Conservation (phyloP, 2,888 invertebrate species). For the Mythimna pallens region DNA sequence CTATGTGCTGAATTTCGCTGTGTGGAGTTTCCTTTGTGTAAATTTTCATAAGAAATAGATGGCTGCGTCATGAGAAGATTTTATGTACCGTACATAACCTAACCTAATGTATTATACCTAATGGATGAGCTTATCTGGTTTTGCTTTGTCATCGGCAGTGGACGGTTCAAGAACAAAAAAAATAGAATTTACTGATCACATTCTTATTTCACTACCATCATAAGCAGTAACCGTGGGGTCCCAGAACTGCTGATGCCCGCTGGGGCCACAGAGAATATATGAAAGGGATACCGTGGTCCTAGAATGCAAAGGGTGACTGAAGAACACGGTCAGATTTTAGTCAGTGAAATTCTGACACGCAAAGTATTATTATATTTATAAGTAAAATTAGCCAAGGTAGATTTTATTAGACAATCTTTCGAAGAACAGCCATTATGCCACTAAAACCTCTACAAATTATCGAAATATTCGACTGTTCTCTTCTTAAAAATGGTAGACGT, state of each 20-base stretch:
- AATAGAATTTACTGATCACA: too few species aligned
- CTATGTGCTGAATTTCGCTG: slow-evolving; percentile 55
- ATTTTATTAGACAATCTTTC: too few species aligned
- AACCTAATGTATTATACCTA: neutral
- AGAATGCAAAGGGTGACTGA: too few species aligned
- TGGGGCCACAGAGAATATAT: too few species aligned
- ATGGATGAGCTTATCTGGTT: neutral
- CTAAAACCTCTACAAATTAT: neutral
- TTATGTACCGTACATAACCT: neutral
- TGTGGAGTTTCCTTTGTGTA: slow-evolving; percentile 18
- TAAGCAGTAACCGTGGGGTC: too few species aligned
- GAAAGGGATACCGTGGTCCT: too few species aligned
- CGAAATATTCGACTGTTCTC: neutral
- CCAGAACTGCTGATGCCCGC: too few species aligned
- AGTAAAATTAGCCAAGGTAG: neutral
- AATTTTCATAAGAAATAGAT: neutral
- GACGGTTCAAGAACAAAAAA: too few species aligned
- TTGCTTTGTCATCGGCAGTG: neutral
- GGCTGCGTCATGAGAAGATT: neutral
- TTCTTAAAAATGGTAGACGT: slow-evolving; percentile 15
- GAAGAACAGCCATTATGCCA: neutral
- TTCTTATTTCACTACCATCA: too few species aligned
- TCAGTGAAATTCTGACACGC: too few species aligned
- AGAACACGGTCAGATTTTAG: too few species aligned
- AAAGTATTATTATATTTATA: too few species aligned